These are phyloP conservation scores for Camelus bactrianus DNA, from an alignment of 2,113 vertebrate genomes.

Conservation along the genomic window DNA sequence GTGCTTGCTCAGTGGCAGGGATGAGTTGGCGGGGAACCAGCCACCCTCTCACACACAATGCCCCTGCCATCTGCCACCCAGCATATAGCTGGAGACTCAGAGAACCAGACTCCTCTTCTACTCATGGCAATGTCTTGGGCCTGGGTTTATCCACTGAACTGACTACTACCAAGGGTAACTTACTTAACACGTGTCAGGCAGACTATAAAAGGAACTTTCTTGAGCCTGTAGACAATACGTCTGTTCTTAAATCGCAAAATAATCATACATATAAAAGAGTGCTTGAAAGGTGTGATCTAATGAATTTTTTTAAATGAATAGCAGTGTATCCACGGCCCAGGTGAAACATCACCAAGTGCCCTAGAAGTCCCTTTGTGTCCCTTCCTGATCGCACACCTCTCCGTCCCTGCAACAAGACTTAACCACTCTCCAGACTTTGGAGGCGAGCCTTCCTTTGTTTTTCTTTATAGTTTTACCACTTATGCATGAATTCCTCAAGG, in stretches of 20 bases:
- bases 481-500: background rate
- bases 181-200: background rate
- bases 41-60: background rate
- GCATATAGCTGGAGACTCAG: background rate
- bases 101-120: background rate
- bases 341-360: background rate
- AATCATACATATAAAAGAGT: background rate
- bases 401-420: background rate
- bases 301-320: background rate
- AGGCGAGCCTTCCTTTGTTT: background rate
- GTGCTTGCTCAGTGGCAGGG: background rate
- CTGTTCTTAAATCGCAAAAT: constrained; percentile 37
- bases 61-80: background rate
- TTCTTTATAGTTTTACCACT: background rate
- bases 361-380: background rate
- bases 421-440: background rate
- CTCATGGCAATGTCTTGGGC: background rate
- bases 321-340: background rate
- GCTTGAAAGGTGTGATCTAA: constrained; percentile 25
- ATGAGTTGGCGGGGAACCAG: background rate
- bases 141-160: background rate
- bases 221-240: background rate
- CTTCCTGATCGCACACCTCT: background rate
- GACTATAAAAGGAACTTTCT: constrained; percentile 5
- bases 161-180: background rate